These are phyloP conservation scores for Phyto melanocephala DNA, from an alignment of 2,888 invertebrate species.

Conservation along the genomic window DNA sequence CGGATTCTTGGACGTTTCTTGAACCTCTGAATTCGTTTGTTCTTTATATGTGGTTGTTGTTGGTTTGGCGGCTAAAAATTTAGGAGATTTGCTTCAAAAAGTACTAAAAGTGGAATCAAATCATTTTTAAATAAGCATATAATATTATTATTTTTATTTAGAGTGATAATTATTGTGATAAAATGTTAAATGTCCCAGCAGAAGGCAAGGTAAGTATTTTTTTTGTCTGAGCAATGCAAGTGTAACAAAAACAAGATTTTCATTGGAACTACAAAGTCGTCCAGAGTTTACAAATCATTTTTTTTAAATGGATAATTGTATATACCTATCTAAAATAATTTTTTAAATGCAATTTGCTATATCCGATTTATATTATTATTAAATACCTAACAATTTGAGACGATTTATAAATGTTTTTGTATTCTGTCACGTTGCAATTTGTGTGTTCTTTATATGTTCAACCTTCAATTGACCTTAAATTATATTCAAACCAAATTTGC, in stretches of 20 bases:
- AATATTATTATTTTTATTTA: background rate
- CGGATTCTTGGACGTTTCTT: conserved; percentile 27
- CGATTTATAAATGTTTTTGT: background rate
- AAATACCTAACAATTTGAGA: background rate
- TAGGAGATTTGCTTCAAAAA: background rate
- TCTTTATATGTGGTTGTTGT: conserved; percentile 44
- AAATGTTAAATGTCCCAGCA: conserved; percentile 76
- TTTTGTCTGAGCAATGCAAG: background rate
- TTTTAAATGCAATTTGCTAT: no score
- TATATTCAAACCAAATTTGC: background rate
- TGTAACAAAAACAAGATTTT: background rate
- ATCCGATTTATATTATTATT: background rate
- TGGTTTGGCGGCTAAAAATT: conserved; percentile 50
- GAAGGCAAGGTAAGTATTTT: conserved; percentile 75
- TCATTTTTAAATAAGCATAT: background rate
- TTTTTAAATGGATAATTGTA: no score
- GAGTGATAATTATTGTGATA: background rate
- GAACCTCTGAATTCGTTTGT: conserved; percentile 19
- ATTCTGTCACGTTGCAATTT: background rate
- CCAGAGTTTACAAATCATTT: background rate
- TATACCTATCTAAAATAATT: no score
- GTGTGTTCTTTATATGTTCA: conserved; percentile 1
- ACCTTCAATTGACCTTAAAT: conserved; percentile 57
- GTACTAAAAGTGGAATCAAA: background rate
- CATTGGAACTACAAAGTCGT: conserved; percentile 21